These are phyloP conservation scores for Amphipyra berbera DNA, from an alignment of 2,888 invertebrate species.

Conservation along the genomic window DNA sequence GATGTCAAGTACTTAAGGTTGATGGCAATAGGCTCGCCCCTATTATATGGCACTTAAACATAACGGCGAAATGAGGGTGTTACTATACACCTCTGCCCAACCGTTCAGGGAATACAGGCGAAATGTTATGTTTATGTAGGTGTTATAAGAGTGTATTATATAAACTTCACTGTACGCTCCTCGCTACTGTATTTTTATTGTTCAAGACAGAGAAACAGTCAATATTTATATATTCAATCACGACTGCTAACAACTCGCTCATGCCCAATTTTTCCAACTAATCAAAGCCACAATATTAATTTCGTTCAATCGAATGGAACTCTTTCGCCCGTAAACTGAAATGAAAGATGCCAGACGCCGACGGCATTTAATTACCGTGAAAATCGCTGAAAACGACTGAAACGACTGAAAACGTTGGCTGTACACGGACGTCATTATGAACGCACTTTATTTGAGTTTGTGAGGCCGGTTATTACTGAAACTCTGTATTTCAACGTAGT, in stretches of 20 bases:
- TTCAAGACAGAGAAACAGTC: too few relatives aligned
- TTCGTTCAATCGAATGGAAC: constrained; percentile 31
- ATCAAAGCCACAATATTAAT: constrained; percentile 37
- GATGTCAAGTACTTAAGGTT: too few relatives aligned
- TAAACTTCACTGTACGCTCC: too few relatives aligned
- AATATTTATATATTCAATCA: not conserved
- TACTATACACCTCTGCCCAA: too few relatives aligned
- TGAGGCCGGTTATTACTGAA: constrained; percentile 68
- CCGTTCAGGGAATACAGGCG: too few relatives aligned
- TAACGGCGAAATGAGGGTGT: too few relatives aligned
- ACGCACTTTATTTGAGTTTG: constrained; percentile 70
- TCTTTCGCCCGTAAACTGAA: constrained; percentile 38
- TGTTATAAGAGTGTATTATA: too few relatives aligned
- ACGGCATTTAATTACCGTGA: constrained; percentile 67
- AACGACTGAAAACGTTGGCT: constrained; percentile 51
- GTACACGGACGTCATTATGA: constrained; percentile 63
- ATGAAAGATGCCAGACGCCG: constrained; percentile 48
- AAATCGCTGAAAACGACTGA: constrained; percentile 63
- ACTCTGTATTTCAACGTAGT: constrained; percentile 66
- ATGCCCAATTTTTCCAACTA: constrained; percentile 1
- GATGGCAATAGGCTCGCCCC: too few relatives aligned
- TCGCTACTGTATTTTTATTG: too few relatives aligned
- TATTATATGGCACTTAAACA: too few relatives aligned
- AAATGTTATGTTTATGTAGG: too few relatives aligned
- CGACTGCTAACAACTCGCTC: not conserved